A percentile compares a stretch with the other conserved stretches of the same genome.
These are phyloP conservation scores for Salpingus planirostris DNA, from an alignment of 2,888 invertebrate species.

Conservation along the genomic window DNA sequence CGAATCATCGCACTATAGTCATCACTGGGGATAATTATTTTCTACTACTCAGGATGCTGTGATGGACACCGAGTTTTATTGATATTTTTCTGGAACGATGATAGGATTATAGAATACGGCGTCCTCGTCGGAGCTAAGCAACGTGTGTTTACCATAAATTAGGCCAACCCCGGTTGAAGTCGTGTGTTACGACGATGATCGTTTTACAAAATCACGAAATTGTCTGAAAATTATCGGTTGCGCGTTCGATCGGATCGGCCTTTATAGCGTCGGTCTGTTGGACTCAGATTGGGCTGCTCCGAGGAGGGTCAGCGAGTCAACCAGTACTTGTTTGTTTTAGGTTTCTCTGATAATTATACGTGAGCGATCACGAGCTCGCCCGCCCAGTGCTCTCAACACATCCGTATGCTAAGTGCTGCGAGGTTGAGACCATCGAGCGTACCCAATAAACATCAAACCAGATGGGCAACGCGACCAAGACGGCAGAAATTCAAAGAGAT, in stretches of 20 bases:
- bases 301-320: conserved; percentile 37
- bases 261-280: conserved; percentile 19
- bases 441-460: too few relatives aligned
- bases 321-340: conserved; percentile 41
- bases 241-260: conserved; percentile 13
- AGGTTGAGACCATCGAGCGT: too few relatives aligned
- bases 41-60: too few relatives aligned
- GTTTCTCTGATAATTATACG: conserved; percentile 41
- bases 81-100: too few relatives aligned
- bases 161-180: conserved; percentile 25
- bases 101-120: too few relatives aligned
- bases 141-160: conserved; percentile 27
- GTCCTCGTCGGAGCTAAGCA: conserved; percentile 8
- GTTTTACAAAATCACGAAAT: conserved; percentile 33
- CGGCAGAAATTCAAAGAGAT: too few relatives aligned
- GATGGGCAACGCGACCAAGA: too few relatives aligned
- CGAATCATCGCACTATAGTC: too few relatives aligned
- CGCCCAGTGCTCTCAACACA: conserved; percentile 37
- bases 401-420: conserved; percentile 33
- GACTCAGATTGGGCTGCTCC: conserved; percentile 26
- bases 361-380: conserved; percentile 40
- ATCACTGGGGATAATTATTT: too few relatives aligned
- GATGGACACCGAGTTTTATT: too few relatives aligned
- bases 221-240: conserved; percentile 31
- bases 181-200: conserved; percentile 26